Percentiles rank a stretch among this genome's conserved stretches.
phyloP scores from a whole-genome alignment of 2,888 invertebrate genomes.

The Drosophila kuntzei region DNA sequence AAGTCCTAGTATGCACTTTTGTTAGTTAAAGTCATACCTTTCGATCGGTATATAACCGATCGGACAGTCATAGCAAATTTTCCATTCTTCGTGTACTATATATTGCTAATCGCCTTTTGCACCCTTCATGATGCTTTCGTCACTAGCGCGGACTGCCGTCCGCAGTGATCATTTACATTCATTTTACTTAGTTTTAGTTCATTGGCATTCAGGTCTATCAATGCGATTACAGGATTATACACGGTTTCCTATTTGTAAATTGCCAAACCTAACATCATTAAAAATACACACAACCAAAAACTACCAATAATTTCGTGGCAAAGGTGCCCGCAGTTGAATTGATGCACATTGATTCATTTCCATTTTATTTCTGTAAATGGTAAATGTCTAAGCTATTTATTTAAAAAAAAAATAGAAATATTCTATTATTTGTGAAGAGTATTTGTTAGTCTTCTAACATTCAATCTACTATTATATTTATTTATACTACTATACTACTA shows the following conservation, averaged over 20 bases:
- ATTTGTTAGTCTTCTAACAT: background rate
- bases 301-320: conserved; percentile 38
- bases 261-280: conserved; percentile 44
- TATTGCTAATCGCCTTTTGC: too few relatives aligned
- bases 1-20: too few relatives aligned
- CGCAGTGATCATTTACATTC: background rate
- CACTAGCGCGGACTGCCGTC: too few relatives aligned
- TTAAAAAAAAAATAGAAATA: background rate
- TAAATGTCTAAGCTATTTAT: background rate
- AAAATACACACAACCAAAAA: conserved; percentile 42
- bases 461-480: too few relatives aligned
- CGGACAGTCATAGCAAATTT: too few relatives aligned
- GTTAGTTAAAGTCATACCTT: too few relatives aligned
- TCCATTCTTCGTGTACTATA: too few relatives aligned
- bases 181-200: background rate
- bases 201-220: conserved; percentile 11
- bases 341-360: conserved; percentile 21
- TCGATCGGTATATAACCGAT: too few relatives aligned
- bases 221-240: conserved; percentile 29
- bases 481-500: too few relatives aligned
- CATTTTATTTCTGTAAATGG: background rate
- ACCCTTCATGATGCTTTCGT: too few relatives aligned
- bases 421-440: background rate
- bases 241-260: conserved; percentile 48
- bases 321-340: background rate